Evolutionary conservation across 2,113 vertebrate genomes (phyloP), one percentile per base, ranked within the genome.

Genomic region (Gallinago media): DNA sequence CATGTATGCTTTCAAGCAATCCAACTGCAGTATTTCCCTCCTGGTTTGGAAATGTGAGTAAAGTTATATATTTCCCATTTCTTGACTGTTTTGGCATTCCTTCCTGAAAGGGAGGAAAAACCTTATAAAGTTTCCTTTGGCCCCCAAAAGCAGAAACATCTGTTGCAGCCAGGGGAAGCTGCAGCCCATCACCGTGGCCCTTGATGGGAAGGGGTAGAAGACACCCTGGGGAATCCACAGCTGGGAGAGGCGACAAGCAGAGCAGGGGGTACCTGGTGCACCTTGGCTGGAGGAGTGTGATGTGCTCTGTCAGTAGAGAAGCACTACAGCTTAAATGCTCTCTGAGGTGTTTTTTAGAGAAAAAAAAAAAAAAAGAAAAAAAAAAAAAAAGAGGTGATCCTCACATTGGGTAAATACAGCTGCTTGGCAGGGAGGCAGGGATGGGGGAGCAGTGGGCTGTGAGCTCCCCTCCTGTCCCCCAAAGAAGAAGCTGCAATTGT

Each of bases 81-180:
- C 95, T 98, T 96, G 97, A 96, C 96, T 96, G 76, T 84, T 97
- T 80, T 98, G 98, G 97, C 98, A 93, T 50, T 95, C 81, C 82
- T 98, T 94, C 95, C 89, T 31, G 22, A 85, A 78, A 96, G 77
- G 86, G 97, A 98, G 97, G 97, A 97, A 98, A 97, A 97, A 71
- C 50, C 88, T 96, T 89, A 92, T 92, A 95, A 97, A 92, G 63
- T 97, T 98, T 97, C 98, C 91, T 65, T 93, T 94, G 92, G 88
- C 93, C 88, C 85, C 54, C 12, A 95, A 20, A 97, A 96, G 71
- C 96, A 97, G 96, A 96, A 98, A 98, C 97, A 98, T 98, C 98
- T 98, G 98, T 81, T 95, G 89, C 74, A 97, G 82, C 5, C 2
- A 15, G 31, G 54, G 31, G 29, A 81, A 78, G 65, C 92, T 86